Conservation (phyloP, 2,113 vertebrate genomes). For the Taxidea taxus region DNA sequence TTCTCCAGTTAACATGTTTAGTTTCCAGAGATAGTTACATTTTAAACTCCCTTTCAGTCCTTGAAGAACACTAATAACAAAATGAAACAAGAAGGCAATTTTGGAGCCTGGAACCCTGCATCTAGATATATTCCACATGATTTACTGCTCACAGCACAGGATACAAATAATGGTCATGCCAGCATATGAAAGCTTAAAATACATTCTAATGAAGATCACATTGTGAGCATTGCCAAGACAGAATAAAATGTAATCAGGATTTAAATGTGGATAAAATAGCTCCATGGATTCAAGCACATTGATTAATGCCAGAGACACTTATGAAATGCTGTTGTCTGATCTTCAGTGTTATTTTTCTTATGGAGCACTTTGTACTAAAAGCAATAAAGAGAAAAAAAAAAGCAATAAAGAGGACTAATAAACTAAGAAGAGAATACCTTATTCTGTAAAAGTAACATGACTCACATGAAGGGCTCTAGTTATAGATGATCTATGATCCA, state of each 20-base stretch:
- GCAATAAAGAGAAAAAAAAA: no score
- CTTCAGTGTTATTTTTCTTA: conserved; percentile 63
- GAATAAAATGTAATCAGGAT: conserved; percentile 74
- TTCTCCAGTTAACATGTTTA: neutral
- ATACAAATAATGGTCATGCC: conserved; percentile 68
- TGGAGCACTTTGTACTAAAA: conserved; percentile 45
- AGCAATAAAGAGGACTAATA: conserved; percentile 46
- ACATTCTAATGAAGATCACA: conserved; percentile 66
- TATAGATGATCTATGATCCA: neutral
- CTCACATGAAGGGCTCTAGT: neutral
- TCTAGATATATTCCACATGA: conserved; percentile 54
- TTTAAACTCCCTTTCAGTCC: neutral
- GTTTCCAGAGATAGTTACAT: neutral
- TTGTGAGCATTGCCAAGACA: conserved; percentile 64
- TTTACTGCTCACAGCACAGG: conserved; percentile 49
- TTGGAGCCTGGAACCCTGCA: conserved; percentile 34
- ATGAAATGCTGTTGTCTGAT: conserved; percentile 45
- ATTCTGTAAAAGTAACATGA: conserved; percentile 45
- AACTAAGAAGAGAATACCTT: conserved; percentile 24
- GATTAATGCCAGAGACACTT: conserved; percentile 67
- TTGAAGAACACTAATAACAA: conserved; percentile 27
- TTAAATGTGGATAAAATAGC: conserved; percentile 73
- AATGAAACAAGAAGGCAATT: neutral
- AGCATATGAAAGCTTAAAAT: conserved; percentile 72
- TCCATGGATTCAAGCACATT: conserved; percentile 47